Base-by-base conservation (phyloP, 1,140 invertebrate species). In the Aleiodes sp. region DNA sequence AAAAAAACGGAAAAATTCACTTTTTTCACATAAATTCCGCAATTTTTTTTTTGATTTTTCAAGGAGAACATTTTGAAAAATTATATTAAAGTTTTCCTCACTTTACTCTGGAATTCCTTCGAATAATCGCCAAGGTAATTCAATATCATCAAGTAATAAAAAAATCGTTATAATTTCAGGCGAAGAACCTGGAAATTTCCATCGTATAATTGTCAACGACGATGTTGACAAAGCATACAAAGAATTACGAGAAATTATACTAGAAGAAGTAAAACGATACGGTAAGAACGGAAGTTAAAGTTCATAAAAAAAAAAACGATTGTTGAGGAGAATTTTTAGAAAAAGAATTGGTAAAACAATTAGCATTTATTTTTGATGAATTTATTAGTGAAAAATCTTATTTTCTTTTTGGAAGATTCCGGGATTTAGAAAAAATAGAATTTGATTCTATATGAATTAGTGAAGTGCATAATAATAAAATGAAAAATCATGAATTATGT, bases 201-300 rank as follows among this genome's bases (percentile, higher is more conserved):
- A 99, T 81, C 87, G 94, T 46, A 87, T 97, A 2, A 93, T 99
- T 62, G 88, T 94, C n/a, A 99, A 99, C 85, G 94, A 98, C 78
- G 89, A 94, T 72, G 82, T 99, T 24, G 93, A 97, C n/a, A 89
- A 90, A 72, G 95, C 97, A 9, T 99, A 99, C 84, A 78, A 87
- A 63, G 87, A 93, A 70, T 88, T 99, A 8, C 91, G 90, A 57
- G 87, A 91, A 28, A 95, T 93, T 84, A 87, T 94, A 63, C 72
- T 88, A 4, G 77, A 87, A 26, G 90, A 91, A 76, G 79, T 91
- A 75, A 88, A 70, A 73, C 71, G 65, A 37, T 75, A 74, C 65
- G 75, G 72, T 52, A 65, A 76, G 43, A 71, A 68, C 43, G 71
- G 74, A 77, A 74, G 60, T 63, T 24, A 52, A 52, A 31, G 29